Evolutionary conservation across 2,888 invertebrate species (phyloP), one percentile per base, ranked within the genome.

Genomic region (Arctia plantaginis): DNA sequence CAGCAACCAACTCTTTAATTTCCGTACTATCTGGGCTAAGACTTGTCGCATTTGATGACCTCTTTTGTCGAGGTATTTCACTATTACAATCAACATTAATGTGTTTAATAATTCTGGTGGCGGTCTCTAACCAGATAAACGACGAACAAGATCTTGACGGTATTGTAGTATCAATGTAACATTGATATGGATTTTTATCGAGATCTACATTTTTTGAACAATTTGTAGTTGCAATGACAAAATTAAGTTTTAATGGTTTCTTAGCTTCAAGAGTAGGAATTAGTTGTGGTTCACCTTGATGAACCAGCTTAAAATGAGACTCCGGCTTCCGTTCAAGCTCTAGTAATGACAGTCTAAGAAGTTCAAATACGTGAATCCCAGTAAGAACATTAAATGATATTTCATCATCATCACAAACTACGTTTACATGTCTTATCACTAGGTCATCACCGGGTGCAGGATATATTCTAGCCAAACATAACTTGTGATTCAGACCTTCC

Each of bases 401-500:
- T 30, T 93, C 90, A 75, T 75, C 67, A 33, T 92, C 91, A 33
- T 94, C 91, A 79, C 94, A 94, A n/a, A 92, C 88, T 15, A 92
- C 85, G 30, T 83, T 76, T 3, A 92, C 84, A 35, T 89, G 89
- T 65, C 89, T 81, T 35, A 94, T 76, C 4, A 92, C 83, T 18
- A 91, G 78, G 68, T 93, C 93, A 80, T 94, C 93, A 44, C 91
- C 91, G n/a, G 88, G 82, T n/a, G 90, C 88, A 3, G 93, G 94
- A 87, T 88, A 93, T 33, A 94, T 68, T 67, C 91, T 88, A n/a
- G 88, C 93, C 41, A 90, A 86, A 80, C 94, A 94, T 66, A 93
- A 72, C 79, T 80, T 90, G 75, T 93, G 93, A 69, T 85, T 84
- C 69, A 88, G 77, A 33, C 91, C 93, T 59, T 90, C 88, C 79